Base-by-base conservation (phyloP, 1,140 invertebrate species). In the Drosophila bocqueti region DNA sequence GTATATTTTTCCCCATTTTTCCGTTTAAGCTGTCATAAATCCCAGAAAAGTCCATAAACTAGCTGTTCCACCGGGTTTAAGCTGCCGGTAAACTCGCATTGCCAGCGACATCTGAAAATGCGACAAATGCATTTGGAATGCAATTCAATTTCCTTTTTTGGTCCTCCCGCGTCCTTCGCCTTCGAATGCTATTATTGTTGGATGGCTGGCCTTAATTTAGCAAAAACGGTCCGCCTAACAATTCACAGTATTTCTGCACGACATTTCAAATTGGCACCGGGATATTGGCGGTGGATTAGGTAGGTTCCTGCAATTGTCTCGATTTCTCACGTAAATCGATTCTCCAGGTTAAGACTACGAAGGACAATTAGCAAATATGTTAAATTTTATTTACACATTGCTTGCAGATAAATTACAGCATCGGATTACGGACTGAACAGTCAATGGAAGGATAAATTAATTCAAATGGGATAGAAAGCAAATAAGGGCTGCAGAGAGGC, bases 101-200 rank as follows among this genome's bases (percentile, higher is more conserved):
- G 13, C 40, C 55, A 61, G 42, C 42, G 68, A 57, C 65, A 72
- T 69, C 36, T 52, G 76, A 45, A 47, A 54, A 68, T 67, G 55
- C 65, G 59, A 68, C 77, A 84, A 81, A 76, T 89, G 84, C 81
- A 79, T 89, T 89, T 66, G 43, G 69, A 89, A 90, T 89, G 84
- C 84, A 84, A 84, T 90, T 81, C 77, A 81, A 89, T 87, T 84
- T 90, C 74, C 74, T 76, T 71, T 38, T 86, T 62, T 49, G 38
- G 26, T 54, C 26, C 58, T 36, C 45, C 42, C 31, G 18, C 38
- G 64, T 63, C 66, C 76, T 72, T 64, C 58, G 57, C 49, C 40
- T 64, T 42, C 31, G 21, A 34, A 13, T 74, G 59, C 29, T 57
- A 34, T 68, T 87, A 80, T 80, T 75, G 24, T 50, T 61, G 71